Base-by-base conservation (phyloP, 2,113 vertebrate genomes). In the Caranx melampygus region DNA sequence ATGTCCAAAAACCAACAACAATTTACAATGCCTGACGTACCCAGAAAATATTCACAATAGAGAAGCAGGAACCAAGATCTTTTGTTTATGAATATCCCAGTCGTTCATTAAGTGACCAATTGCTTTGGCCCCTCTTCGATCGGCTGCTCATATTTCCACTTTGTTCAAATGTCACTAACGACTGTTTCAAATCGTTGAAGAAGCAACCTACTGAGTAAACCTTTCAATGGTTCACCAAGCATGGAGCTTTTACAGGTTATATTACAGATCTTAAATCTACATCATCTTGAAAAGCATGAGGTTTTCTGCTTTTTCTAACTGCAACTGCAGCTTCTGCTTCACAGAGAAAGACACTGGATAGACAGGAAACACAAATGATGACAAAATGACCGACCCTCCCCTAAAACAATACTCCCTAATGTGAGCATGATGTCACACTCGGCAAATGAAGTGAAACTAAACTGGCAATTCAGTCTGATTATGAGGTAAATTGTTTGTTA, bases 401-500 rank as follows among this genome's bases (percentile, higher is more conserved):
- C 16, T 12, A n/a, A 66, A 49, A 35, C 2, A n/a, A 66, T 37
- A 35, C 2, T 2, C 8, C 26, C 26, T 13, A 58, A 33, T 16
- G 26, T 8, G 14, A 54, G 47, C 33, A 72, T 4, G 40, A 63
- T 57, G 47, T 57, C 58, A 45, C 57, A 0, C 51, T 0, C 33
- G n/a, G 42, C 0, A 16, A 57, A 78, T 73, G 14, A 51, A 57
- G 9, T 63, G 49, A 69, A 77, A 59, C 21, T 63, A 45, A 45
- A 65, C 57, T 42, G 14, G 42, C 42, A 58, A 31, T 35, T 79
- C 20, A 65, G 16, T 75, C 21, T 44, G 55, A 13, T 52, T 44
- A 42, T 78, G 58, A 35, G 47, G 26, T 33, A 26, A 37, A 34
- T 60, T 45, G 20, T 78, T 37, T 52, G 47, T 21, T 16, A 3